Conservation (phyloP, 1,140 invertebrate species). For the Pygmarrhopalites habei region DNA sequence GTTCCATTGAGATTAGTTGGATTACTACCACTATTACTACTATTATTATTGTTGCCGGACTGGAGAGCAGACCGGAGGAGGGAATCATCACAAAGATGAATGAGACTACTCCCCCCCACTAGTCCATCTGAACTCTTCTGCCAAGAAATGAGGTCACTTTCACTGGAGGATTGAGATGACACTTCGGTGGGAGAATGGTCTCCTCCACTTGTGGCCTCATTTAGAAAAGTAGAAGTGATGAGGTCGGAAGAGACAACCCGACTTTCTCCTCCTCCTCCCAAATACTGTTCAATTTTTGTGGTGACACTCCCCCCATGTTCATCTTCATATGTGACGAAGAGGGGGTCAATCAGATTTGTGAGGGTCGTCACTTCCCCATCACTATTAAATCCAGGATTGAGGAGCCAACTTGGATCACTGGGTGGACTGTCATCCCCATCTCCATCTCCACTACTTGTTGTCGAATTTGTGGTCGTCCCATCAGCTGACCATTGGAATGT, state of each 20-base stretch:
- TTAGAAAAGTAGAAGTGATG: slow-evolving; percentile 32
- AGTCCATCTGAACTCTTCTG: slow-evolving; percentile 22
- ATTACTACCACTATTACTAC: not conserved
- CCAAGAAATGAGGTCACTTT: slow-evolving; percentile 27
- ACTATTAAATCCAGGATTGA: slow-evolving; percentile 15
- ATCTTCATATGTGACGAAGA: slow-evolving; percentile 36
- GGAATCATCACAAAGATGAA: slow-evolving; percentile 31
- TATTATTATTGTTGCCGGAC: slow-evolving; percentile 18
- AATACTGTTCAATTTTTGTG: not conserved
- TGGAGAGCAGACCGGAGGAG: slow-evolving; percentile 32
- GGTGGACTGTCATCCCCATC: not conserved
- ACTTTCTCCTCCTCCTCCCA: not conserved
- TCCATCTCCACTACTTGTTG: not conserved
- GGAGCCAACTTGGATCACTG: slow-evolving; percentile 24
- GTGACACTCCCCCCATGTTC: not conserved
- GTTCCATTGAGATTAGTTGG: not conserved
- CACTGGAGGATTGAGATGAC: slow-evolving; percentile 5
- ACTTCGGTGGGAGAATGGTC: slow-evolving; percentile 6
- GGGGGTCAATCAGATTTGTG: slow-evolving; percentile 36
- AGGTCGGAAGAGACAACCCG: slow-evolving; percentile 29
- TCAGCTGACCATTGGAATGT: slow-evolving; percentile 30
- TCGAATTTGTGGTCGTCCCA: not conserved
- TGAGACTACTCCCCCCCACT: not conserved
- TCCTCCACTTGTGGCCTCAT: slow-evolving; percentile 1
- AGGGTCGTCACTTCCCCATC: slow-evolving; percentile 36